Percentiles rank a stretch among this genome's conserved stretches.
Conservation (phyloP, 2,797 vertebrate genomes). For the Sebastiscus tertius region DNA sequence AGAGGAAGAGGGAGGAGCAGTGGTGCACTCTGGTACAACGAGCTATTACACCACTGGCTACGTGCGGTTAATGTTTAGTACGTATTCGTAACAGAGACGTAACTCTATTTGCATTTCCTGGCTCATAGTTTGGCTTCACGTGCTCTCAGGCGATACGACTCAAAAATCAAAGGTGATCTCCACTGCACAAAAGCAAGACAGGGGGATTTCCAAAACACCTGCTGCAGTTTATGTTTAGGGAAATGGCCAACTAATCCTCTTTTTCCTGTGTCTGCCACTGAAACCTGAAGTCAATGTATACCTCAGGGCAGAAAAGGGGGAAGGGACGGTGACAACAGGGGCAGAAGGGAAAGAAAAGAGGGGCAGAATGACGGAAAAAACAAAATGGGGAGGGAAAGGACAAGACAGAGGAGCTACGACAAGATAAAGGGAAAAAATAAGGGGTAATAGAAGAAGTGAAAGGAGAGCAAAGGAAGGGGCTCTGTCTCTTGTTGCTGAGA, state of each 20-base stretch:
- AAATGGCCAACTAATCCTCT: slow-evolving; percentile 59
- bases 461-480: slow-evolving; percentile 28
- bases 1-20: slow-evolving; percentile 8
- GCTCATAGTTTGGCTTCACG: slow-evolving; percentile 7
- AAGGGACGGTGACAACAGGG: slow-evolving; percentile 1
- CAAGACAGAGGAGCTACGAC: neutral
- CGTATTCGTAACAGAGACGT: slow-evolving; percentile 22
- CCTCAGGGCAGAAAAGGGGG: slow-evolving; percentile 39
- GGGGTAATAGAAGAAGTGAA: slow-evolving; percentile 45
- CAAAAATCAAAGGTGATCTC: slow-evolving; percentile 64
- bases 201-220: slow-evolving; percentile 71
- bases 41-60: slow-evolving; percentile 17
- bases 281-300: slow-evolving; percentile 61
- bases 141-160: slow-evolving; percentile 48
- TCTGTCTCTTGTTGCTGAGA: slow-evolving; percentile 47
- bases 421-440: slow-evolving; percentile 21
- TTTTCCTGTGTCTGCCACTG: slow-evolving; percentile 47
- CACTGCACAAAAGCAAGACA: slow-evolving; percentile 31
- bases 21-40: neutral
- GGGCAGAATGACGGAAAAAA: neutral
- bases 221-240: slow-evolving; percentile 64
- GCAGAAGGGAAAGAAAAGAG: slow-evolving; percentile 9
- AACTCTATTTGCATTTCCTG: slow-evolving; percentile 36
- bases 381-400: neutral
- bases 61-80: slow-evolving; percentile 24